phyloP scores from a whole-genome alignment of 2,113 vertebrate genomes.

The Corynorhinus townsendii region DNA sequence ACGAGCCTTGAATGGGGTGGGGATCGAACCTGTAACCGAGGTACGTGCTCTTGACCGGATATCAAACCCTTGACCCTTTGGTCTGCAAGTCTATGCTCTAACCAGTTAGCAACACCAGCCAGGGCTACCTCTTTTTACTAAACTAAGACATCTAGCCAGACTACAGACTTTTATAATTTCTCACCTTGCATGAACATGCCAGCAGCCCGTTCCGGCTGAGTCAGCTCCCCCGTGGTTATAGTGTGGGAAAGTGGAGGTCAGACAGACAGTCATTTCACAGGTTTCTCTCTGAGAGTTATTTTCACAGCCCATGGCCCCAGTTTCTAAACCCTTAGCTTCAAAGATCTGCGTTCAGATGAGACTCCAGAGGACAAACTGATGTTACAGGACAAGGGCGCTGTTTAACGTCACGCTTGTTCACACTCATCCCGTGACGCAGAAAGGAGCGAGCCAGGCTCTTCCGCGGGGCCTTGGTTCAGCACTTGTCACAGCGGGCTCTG shows the following conservation, averaged over 20 bases:
- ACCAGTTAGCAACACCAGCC: neutral
- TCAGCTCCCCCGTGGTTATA: accelerated
- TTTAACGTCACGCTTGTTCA: accelerated
- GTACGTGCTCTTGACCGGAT: no score
- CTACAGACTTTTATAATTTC: neutral
- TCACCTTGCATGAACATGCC: neutral
- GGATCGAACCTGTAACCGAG: no score
- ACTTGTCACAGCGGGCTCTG: neutral
- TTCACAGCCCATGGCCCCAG: neutral
- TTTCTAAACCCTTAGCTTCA: neutral
- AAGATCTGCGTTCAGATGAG: neutral
- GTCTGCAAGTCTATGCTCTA: neutral
- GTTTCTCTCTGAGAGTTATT: neutral
- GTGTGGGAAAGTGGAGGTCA: neutral
- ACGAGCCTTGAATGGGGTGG: no score
- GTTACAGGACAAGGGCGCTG: neutral
- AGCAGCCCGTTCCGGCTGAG: neutral
- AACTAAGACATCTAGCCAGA: neutral
- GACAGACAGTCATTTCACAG: accelerated
- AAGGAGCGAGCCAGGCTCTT: neutral
- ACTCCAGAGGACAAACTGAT: neutral
- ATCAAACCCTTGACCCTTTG: no score
- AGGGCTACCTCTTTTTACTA: neutral
- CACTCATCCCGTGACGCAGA: accelerated
- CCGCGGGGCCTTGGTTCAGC: neutral